Percentiles rank a stretch among this genome's conserved stretches.
These are phyloP conservation scores for Scomber colias DNA, from an alignment of 2,113 vertebrate species.

Conservation along the genomic window DNA sequence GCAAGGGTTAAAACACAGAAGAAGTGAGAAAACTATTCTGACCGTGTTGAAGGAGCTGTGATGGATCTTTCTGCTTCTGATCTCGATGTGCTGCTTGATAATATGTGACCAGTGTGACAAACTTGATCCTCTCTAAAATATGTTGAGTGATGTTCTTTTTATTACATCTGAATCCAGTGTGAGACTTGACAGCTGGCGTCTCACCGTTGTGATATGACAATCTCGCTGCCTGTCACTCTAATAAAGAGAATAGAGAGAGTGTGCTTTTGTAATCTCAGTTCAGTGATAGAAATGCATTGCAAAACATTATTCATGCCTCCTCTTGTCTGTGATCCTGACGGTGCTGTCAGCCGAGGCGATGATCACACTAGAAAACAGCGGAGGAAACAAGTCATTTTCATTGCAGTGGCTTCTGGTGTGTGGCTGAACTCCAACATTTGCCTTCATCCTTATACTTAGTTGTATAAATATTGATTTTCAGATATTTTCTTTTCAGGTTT, in stretches of 20 bases:
- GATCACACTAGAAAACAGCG: not conserved
- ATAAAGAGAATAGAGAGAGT: no score
- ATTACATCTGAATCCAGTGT: not conserved
- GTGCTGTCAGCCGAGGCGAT: not conserved
- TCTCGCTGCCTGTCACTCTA: not conserved
- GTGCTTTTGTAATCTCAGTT: not conserved
- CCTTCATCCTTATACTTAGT: not conserved
- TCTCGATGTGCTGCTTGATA: not conserved
- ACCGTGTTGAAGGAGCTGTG: no score
- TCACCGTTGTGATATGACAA: not conserved
- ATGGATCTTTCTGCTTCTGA: not conserved
- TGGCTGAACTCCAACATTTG: not conserved
- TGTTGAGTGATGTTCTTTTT: not conserved
- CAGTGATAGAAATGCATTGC: not conserved
- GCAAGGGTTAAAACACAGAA: no score
- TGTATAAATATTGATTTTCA: no score
- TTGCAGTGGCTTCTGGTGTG: not conserved
- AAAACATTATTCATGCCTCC: not conserved
- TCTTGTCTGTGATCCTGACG: not conserved
- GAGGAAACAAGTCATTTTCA: not conserved
- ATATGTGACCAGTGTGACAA: not conserved
- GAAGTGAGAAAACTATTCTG: no score
- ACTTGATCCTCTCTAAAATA: not conserved
- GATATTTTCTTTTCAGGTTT: not conserved
- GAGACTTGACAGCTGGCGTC: not conserved